These are phyloP conservation scores for Limonius californicus DNA, from an alignment of 1,140 invertebrate species.

Conservation along the genomic window DNA sequence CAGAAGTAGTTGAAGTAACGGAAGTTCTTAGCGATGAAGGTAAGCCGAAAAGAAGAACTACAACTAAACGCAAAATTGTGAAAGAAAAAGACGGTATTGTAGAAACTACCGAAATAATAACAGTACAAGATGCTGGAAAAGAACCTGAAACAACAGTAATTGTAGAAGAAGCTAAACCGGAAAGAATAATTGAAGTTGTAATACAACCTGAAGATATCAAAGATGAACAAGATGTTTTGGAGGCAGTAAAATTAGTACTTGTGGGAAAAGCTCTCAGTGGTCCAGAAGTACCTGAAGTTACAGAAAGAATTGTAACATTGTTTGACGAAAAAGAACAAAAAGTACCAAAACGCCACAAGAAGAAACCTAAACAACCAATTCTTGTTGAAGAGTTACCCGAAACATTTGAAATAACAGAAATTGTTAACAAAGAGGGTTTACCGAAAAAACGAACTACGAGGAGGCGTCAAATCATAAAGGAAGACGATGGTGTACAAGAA, in stretches of 20 bases:
- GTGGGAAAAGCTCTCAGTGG: not conserved
- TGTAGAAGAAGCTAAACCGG: not conserved
- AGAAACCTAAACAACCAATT: too few species aligned
- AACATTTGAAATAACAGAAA: not conserved
- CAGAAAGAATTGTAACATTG: conserved; percentile 37
- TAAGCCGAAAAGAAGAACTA: conserved; percentile 38
- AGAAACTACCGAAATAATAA: conserved; percentile 45
- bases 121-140: conserved; percentile 49
- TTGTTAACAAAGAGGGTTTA: conserved; percentile 43
- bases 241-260: not conserved
- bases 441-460: conserved; percentile 41
- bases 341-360: conserved; percentile 8
- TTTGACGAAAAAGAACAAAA: conserved; percentile 27
- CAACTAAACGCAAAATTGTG: conserved; percentile 38
- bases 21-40: conserved; percentile 43
- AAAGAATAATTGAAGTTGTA: too few species aligned
- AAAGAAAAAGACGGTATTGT: conserved; percentile 42
- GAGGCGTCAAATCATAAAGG: conserved; percentile 37
- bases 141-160: conserved; percentile 38
- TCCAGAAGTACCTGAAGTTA: conserved; percentile 42
- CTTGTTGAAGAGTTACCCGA: too few species aligned
- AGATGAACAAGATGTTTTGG: conserved; percentile 2
- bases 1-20: conserved; percentile 43
- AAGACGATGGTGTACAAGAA: conserved; percentile 39
- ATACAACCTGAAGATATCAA: not conserved